Evolutionary conservation across 2,888 invertebrate species (phyloP).

Genomic region (Timema podura): DNA sequence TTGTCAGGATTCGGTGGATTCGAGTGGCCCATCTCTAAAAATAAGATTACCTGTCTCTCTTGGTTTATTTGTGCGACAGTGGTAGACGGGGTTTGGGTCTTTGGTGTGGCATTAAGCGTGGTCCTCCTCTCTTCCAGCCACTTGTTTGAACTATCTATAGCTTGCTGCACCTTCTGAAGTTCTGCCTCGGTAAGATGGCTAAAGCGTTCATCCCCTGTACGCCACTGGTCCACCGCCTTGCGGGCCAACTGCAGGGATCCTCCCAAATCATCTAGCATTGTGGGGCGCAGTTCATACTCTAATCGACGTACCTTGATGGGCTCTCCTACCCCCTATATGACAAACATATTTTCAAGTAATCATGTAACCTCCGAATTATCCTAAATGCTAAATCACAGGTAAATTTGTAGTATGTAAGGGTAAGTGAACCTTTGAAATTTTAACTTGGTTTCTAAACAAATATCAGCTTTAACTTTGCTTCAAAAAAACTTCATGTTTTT

Average conservation of each 20-base stretch:
- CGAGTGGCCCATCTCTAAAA: too few relatives aligned
- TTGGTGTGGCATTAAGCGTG: slow-evolving; percentile 59
- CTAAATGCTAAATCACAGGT: too few relatives aligned
- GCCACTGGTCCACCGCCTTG: slow-evolving; percentile 71
- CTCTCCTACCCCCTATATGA: slow-evolving; percentile 51
- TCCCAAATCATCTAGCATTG: slow-evolving; percentile 76
- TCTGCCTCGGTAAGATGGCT: slow-evolving; percentile 79
- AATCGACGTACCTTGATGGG: slow-evolving; percentile 79
- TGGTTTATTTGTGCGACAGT: slow-evolving; percentile 74
- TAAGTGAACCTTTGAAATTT: too few relatives aligned
- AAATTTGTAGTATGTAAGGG: too few relatives aligned
- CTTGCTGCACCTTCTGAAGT: slow-evolving; percentile 67
- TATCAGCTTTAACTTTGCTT: too few relatives aligned
- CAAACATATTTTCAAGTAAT: too few relatives aligned
- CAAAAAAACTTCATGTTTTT: too few relatives aligned
- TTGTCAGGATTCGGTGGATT: too few relatives aligned
- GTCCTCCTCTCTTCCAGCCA: slow-evolving; percentile 80
- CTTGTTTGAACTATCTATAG: slow-evolving; percentile 64
- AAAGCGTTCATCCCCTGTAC: slow-evolving; percentile 46
- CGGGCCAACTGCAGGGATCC: slow-evolving; percentile 72
- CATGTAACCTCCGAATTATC: too few relatives aligned
- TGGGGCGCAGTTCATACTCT: slow-evolving; percentile 76
- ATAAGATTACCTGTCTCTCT: slow-evolving; percentile 63
- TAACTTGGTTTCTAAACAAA: too few relatives aligned
- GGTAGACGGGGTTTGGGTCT: slow-evolving; percentile 70